Base-by-base conservation (phyloP, 2,113 vertebrate species). In the Microtus richardsoni region DNA sequence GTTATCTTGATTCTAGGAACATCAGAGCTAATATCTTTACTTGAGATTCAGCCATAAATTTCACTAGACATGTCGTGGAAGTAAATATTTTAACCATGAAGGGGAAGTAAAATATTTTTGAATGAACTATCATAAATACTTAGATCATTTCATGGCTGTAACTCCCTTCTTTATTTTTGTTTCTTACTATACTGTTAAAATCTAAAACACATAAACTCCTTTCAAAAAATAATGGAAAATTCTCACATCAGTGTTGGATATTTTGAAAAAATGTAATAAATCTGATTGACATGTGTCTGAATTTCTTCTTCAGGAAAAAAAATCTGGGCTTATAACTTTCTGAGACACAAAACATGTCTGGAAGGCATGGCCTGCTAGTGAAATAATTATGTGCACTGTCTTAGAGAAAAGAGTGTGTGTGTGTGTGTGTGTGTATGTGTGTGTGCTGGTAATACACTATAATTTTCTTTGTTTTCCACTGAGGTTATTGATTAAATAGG, bases 241-340 rank as follows among this genome's bases (percentile, higher is more conserved):
- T 3, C 44, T 92, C 19, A 52, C 28, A 60, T 82, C 64, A 89
- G 33, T 80, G 44, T 58, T 64, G 44, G 82, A 0, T 41, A n/a
- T 96, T 94, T 95, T 82, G 68, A 41, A 93, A 88, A 93, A 88
- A 82, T 66, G 4, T 84, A 93, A 85, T 41, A 41, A 79, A 70
- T 87, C 7, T 54, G 84, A 88, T 49, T 74, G 66, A 44, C 39
- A 36, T 16, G 9, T 30, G 79, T 93, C 30, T 88, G 41, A 92
- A 95, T 89, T 95, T 89, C 21, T 95, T 87, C 30, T 90, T 79
- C 10, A 82, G 62, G 52, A 16, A 21, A 58, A 54, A 91, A 86
- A 93, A 62, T 89, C 66, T 92, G 62, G 68, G 41, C 24, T 96
- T 92, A 91, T 75, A 66, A 74, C 91, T 52, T 96, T 77, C 68